phyloP scores from a whole-genome alignment of 2,888 invertebrate genomes.

The Perizoma flavofasciatum region DNA sequence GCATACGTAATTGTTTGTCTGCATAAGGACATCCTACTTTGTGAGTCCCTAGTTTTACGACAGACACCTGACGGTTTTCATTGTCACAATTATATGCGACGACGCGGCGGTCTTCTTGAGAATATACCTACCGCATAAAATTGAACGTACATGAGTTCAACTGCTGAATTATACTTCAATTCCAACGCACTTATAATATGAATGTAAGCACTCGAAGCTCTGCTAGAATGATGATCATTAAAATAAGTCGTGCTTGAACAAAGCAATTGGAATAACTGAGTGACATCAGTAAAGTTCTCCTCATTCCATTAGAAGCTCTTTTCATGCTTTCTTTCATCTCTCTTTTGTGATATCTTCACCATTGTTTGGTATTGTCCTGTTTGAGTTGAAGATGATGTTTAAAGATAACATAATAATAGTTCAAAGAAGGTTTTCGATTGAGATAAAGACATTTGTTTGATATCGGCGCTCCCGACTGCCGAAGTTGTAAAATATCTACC shows the following conservation, averaged over 20 bases:
- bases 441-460: slow-evolving; percentile 21
- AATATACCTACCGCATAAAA: slow-evolving; percentile 45
- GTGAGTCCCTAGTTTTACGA: slow-evolving; percentile 73
- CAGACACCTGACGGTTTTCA: slow-evolving; percentile 74
- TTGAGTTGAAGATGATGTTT: slow-evolving; percentile 9
- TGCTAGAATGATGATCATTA: slow-evolving; percentile 41
- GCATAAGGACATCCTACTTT: slow-evolving; percentile 72
- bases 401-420: slow-evolving; percentile 12
- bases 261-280: slow-evolving; percentile 22
- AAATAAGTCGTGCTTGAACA: slow-evolving; percentile 19
- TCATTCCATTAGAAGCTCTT: slow-evolving; percentile 9
- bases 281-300: slow-evolving; percentile 15
- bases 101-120: slow-evolving; percentile 51
- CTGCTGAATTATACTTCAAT: slow-evolving; percentile 57
- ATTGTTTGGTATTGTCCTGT: slow-evolving; percentile 13
- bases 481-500: slow-evolving; percentile 24
- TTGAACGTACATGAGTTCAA: slow-evolving; percentile 40
- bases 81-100: slow-evolving; percentile 68
- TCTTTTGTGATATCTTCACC: slow-evolving; percentile 19
- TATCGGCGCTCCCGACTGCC: slow-evolving; percentile 17
- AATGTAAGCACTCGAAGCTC: slow-evolving; percentile 46
- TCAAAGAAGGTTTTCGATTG: slow-evolving; percentile 14
- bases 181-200: slow-evolving; percentile 43
- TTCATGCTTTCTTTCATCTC: slow-evolving; percentile 19
- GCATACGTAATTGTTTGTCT: slow-evolving; percentile 72